Conservation (phyloP, 2,888 invertebrate species). For the Caenorhabditis afra region DNA sequence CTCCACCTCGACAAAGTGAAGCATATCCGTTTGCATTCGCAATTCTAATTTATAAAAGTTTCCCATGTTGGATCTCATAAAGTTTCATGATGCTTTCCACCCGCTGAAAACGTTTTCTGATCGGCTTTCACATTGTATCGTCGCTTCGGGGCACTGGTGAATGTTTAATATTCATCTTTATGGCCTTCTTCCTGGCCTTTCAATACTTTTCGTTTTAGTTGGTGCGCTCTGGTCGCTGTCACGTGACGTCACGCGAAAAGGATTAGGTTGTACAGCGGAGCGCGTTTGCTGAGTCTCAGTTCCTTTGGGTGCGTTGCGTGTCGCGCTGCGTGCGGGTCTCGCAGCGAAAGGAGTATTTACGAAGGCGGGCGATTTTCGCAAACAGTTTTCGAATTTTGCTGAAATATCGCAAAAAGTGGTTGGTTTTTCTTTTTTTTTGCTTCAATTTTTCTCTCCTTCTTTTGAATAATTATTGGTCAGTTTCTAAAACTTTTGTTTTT, state of each 20-base stretch:
- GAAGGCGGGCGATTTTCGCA: slow-evolving; percentile 12
- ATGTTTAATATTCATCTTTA: background rate
- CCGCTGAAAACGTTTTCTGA: too few relatives aligned
- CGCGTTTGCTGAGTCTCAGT: background rate
- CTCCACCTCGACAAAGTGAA: slow-evolving; percentile 73
- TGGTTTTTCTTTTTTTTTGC: background rate
- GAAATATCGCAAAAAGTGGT: background rate
- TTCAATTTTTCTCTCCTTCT: background rate
- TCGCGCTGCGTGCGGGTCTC: slow-evolving; percentile 44
- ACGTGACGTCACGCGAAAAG: too few relatives aligned
- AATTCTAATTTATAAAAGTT: slow-evolving; percentile 5
- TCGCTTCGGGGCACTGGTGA: background rate
- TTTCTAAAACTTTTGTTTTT: too few relatives aligned
- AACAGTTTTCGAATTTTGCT: background rate
- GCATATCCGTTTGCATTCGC: background rate
- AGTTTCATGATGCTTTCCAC: background rate
- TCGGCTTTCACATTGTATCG: background rate
- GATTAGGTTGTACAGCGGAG: too few relatives aligned
- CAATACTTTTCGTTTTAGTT: background rate
- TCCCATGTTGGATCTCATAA: slow-evolving; percentile 30
- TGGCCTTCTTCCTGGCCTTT: background rate
- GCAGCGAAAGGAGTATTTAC: slow-evolving; percentile 33
- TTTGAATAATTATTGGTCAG: too few relatives aligned
- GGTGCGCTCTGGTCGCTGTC: too few relatives aligned
- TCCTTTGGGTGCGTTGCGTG: slow-evolving; percentile 43